A percentile compares a stretch with the other conserved stretches of the same genome.
Evolutionary conservation across 2,888 invertebrate genomes (phyloP).

Genomic region (Campopleginae sp.): DNA sequence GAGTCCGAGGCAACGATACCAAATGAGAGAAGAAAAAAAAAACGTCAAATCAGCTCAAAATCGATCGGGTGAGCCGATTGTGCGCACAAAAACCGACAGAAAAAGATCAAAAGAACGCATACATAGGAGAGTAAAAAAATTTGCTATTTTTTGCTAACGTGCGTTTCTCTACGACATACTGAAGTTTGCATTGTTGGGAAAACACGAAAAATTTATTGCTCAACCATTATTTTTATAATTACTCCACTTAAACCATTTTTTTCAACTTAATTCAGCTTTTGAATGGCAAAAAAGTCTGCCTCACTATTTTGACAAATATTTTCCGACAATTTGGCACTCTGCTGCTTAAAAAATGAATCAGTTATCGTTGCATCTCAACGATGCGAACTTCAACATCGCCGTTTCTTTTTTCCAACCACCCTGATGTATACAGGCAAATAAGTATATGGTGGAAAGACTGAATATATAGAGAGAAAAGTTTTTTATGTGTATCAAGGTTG

Average conservation of each 20-base stretch:
- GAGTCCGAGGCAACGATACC: conserved; percentile 34
- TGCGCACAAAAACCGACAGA: neutral
- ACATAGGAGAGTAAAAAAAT: neutral
- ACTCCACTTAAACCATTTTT: too few species aligned
- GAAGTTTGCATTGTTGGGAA: too few species aligned
- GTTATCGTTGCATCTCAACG: too few species aligned
- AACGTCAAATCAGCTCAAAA: conserved; percentile 25
- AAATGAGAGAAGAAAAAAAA: conserved; percentile 38
- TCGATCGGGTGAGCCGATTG: conserved; percentile 29
- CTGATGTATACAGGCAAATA: conserved; percentile 4
- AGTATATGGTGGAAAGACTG: conserved; percentile 5
- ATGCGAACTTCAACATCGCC: too few species aligned
- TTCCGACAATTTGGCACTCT: too few species aligned
- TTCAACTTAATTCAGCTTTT: too few species aligned
- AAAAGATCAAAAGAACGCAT: neutral
- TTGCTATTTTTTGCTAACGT: neutral
- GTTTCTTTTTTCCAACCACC: neutral
- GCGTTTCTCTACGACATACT: too few species aligned
- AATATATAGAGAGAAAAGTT: neutral
- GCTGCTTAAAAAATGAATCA: too few species aligned
- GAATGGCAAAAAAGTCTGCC: too few species aligned
- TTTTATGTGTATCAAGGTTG: conserved; percentile 11
- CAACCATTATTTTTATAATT: too few species aligned
- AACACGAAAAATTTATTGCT: too few species aligned
- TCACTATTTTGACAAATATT: too few species aligned